phyloP scores from a whole-genome alignment of 1,140 invertebrate genomes.

The Drosophila cardini region DNA sequence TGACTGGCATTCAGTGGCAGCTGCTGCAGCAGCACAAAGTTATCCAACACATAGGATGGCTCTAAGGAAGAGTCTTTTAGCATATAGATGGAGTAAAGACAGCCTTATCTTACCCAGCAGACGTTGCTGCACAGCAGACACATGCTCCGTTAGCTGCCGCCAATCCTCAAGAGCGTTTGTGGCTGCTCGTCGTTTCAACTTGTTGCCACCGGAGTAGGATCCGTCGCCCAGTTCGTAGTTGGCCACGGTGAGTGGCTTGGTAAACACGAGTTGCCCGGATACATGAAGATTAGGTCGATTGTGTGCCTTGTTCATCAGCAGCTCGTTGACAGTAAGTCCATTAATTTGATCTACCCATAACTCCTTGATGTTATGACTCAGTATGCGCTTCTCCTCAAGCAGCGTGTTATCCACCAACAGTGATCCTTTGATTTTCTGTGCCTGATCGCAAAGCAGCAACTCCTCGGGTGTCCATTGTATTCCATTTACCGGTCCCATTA shows the following conservation, averaged over 20 bases:
- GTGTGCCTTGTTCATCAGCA: conserved; percentile 63
- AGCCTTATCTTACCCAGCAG: conserved; percentile 36
- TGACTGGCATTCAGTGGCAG: conserved; percentile 40
- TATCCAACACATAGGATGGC: conserved; percentile 45
- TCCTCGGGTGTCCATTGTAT: conserved; percentile 49
- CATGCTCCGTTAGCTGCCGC: conserved; percentile 41
- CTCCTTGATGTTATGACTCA: conserved; percentile 69
- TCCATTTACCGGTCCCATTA: conserved; percentile 68
- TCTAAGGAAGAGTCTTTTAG: conserved; percentile 29
- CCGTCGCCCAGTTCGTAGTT: conserved; percentile 53
- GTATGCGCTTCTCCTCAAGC: conserved; percentile 48
- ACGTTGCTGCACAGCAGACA: conserved; percentile 56
- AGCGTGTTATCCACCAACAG: conserved; percentile 63
- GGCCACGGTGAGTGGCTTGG: conserved; percentile 59
- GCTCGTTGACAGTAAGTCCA: conserved; percentile 54
- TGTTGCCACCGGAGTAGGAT: conserved; percentile 7
- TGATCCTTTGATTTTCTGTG: conserved; percentile 59
- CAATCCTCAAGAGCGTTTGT: conserved; percentile 34
- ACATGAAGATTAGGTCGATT: conserved; percentile 67
- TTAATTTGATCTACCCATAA: conserved; percentile 71
- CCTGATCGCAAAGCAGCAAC: conserved; percentile 58
- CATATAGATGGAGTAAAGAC: background rate
- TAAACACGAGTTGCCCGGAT: conserved; percentile 63
- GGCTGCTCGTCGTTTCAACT: conserved; percentile 42
- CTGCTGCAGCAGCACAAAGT: conserved; percentile 53